Evolutionary conservation across 2,797 vertebrate species (phyloP), one percentile per base, ranked within the genome.

Genomic region (Tragopan temminckii): DNA sequence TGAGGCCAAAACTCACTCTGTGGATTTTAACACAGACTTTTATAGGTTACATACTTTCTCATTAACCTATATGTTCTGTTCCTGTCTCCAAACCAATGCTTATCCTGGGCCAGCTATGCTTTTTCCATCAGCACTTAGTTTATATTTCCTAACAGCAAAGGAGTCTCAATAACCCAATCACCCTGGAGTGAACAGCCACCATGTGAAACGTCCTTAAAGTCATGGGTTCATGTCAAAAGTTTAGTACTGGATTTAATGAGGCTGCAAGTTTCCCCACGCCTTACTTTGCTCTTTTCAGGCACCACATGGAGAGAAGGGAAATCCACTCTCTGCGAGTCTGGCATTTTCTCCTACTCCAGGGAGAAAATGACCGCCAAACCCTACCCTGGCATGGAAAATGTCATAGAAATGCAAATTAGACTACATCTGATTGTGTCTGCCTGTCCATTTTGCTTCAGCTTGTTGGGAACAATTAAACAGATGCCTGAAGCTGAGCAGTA

Each of bases 391-490:
- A 85, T 7, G 16, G 35, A 27, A 87, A 82, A 79, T 9, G 0
- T 46, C 46, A 58, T 3, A 89, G 59, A 91, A 79, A 90, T 74
- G 79, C 46, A 94, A 92, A 95, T 88, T 69, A 85, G 90, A 87
- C 82, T 63, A 27, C 33, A 95, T 57, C 43, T 81, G 80, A 78
- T 67, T 66, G 89, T 69, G 25, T 67, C 80, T 85, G 79, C 89
- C 72, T 76, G 81, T 35, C 89, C 74, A 59, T 93, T 97, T 95
- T 80, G 58, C 69, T 79, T 92, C 77, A 92, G 87, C 87, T 93
- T 92, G 72, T 83, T 88, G 91, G 69, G 62, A 92, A 90, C 81
- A 94, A 93, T 95, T 90, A 80, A 94, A 85, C 94, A 89, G 92
- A 93, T 90, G 93, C 84, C 62, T 93, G 90, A 92, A 88, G 79